Base-by-base conservation (phyloP, 2,888 invertebrate genomes). In the Lithophane leautieri region DNA sequence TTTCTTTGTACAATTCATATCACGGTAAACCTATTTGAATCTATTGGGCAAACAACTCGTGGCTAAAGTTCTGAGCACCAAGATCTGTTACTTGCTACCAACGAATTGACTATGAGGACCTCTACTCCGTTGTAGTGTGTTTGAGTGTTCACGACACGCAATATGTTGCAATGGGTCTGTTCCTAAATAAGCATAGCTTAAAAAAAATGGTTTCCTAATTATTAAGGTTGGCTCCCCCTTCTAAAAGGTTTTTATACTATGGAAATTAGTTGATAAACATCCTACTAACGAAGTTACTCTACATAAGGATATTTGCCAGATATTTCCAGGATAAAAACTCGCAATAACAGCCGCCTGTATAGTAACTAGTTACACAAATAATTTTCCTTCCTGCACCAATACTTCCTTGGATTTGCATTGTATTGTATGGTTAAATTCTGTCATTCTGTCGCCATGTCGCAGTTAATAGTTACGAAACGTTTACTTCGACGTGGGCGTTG, bases 401-500 rank as follows among this genome's bases (percentile, higher is more conserved):
- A 66, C 61, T 69, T 71, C 80, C 44, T 40, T 25, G 25, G 58
- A 76, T 76, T 79, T 67, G 62, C 81, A 80, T 76, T 65, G 67
- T 68, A 71, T 73, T 68, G 34, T 68, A 14, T 58, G 25, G 60
- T 68, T 63, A 28, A 52, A 81, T 63, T 58, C 75, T 67, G 76
- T 69, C 69, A 81, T 58, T 63, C 70, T 58, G 70, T 66, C 70
- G 63, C 83, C 83, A 86, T 86, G 85, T 73, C 70, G 75, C 62
- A 73, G 60, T 76, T 75, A 67, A 34, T 16, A 47, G 82, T 88
- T 87, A 83, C 83, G 80, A 89, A 88, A 87, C 84, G 77, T 76
- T 83, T 82, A 75, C 75, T 75, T 70, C 81, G 80, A 78, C 78
- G 89, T 89, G 84, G 90, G 90, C 86, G 90, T 91, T 85, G 84